Percentiles rank a stretch among this genome's conserved stretches.
phyloP scores from a whole-genome alignment of 2,888 invertebrate genomes.

The Lasioglossum marginatum region DNA sequence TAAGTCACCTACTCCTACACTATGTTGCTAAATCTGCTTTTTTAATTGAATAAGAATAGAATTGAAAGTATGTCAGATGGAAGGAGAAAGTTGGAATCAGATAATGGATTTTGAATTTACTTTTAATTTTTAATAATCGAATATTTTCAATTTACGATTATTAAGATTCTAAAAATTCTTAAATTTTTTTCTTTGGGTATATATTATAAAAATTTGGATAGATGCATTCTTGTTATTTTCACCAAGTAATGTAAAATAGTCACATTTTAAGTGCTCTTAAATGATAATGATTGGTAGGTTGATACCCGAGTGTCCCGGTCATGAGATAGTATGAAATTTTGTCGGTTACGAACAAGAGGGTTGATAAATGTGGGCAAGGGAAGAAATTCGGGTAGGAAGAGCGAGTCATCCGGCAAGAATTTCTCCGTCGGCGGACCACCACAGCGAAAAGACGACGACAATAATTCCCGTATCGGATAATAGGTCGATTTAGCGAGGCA shows the following conservation, averaged over 20 bases:
- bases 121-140: no score
- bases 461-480: constrained; percentile 69
- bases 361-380: not conserved
- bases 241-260: no score
- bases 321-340: not conserved
- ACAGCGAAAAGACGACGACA: constrained; percentile 38
- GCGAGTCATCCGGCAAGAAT: constrained; percentile 21
- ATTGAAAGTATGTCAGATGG: not conserved
- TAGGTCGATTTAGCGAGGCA: constrained; percentile 59
- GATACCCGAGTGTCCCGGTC: not conserved
- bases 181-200: not conserved
- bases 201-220: not conserved
- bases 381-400: not conserved
- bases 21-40: not conserved
- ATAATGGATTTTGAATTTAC: not conserved
- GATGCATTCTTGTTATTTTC: no score
- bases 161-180: not conserved
- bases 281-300: no score
- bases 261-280: no score
- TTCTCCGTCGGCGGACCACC: constrained; percentile 30
- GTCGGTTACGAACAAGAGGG: not conserved
- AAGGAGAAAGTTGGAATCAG: not conserved
- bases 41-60: not conserved
- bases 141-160: no score
- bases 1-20: no score